These are phyloP conservation scores for Beaufortia kweichowensis DNA, from an alignment of 2,113 vertebrate species.

Conservation along the genomic window DNA sequence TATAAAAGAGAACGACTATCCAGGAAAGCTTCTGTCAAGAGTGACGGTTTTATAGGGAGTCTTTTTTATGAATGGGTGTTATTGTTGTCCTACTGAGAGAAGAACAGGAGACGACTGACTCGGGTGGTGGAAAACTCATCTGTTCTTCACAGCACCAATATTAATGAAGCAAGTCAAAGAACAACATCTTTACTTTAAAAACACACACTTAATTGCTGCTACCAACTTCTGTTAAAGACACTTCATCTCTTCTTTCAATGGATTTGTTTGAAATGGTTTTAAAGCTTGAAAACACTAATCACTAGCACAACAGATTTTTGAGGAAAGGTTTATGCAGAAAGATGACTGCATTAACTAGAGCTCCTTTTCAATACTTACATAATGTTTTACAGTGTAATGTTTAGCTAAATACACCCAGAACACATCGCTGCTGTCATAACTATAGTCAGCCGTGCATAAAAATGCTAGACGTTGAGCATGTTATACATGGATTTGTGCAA, in stretches of 20 bases:
- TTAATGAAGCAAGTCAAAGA: conserved; percentile 36
- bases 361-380: background rate
- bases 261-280: background rate
- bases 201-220: conserved; percentile 6
- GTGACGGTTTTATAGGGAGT: background rate
- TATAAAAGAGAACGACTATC: background rate
- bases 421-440: no score
- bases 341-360: background rate
- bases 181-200: conserved; percentile 36
- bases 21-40: background rate
- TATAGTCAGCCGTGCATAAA: no score
- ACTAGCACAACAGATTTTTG: conserved; percentile 9
- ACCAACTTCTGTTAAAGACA: background rate
- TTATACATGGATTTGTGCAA: no score
- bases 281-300: conserved; percentile 1
- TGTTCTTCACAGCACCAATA: conserved; percentile 12
- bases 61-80: conserved; percentile 36
- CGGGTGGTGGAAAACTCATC: conserved; percentile 22
- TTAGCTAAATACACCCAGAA: no score
- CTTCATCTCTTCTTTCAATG: background rate
- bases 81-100: conserved; percentile 29
- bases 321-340: background rate
- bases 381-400: background rate
- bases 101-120: conserved; percentile 7
- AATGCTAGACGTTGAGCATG: no score